Conservation (phyloP, 35 echinoderm and acorn worm genomes). For the Amphiura filiformis region DNA sequence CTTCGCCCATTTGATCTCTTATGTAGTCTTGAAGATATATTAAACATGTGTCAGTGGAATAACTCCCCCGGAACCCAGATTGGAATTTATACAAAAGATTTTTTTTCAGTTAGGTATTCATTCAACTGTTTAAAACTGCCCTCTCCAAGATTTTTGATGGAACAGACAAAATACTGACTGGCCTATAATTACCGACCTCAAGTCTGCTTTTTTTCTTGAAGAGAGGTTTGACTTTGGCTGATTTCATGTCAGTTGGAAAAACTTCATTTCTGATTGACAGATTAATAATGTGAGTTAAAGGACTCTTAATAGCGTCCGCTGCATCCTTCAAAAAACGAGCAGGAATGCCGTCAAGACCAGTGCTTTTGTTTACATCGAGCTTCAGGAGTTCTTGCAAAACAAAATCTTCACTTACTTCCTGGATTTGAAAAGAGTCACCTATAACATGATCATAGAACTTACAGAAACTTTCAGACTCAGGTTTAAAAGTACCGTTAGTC, state of each 20-base stretch:
- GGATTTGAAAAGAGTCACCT: too few relatives aligned
- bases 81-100: too few relatives aligned
- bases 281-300: not conserved
- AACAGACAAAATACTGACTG: not conserved
- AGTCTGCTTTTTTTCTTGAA: not conserved
- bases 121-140: not conserved
- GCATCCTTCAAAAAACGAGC: not conserved
- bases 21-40: too few relatives aligned
- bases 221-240: not conserved
- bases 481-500: not conserved
- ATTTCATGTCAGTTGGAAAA: not conserved
- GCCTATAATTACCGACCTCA: not conserved
- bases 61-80: too few relatives aligned
- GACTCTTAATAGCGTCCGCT: not conserved
- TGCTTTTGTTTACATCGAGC: too few relatives aligned
- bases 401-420: not conserved
- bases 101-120: not conserved
- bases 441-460: not conserved
- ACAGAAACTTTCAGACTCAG: not conserved
- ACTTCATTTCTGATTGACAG: not conserved
- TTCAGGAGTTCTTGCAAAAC: too few relatives aligned
- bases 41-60: too few relatives aligned
- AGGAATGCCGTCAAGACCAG: not conserved
- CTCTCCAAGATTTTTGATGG: not conserved
- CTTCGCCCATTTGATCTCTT: too few relatives aligned